Base-by-base conservation (phyloP, 2,888 invertebrate species). In the Pristionchus maxplancki region DNA sequence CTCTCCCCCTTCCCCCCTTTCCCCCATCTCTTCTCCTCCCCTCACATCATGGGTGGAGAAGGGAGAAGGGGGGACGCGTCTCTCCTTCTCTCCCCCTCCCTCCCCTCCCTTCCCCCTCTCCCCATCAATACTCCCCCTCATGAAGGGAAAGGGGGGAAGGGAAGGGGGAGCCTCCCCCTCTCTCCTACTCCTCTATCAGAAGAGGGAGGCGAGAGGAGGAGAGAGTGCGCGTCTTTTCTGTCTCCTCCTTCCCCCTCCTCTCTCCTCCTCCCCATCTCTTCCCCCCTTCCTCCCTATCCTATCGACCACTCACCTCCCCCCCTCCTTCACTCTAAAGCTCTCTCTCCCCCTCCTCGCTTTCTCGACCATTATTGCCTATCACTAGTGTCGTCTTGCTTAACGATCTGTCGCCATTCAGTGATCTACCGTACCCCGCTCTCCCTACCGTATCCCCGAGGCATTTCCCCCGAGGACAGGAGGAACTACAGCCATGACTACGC, bases 311-410 rank as follows among this genome's bases (percentile, higher is more conserved):
- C 78, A 44, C 78, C 78, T 44, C 78, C 44, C 44, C n/a, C 74
- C 78, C 78, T 44, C 44, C 78, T 48, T 48, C 44, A 78, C 78
- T 48, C 78, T 78, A 78, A 78, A 78, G 78, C 78, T 78, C 74
- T 5, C 78, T 20, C 78, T 11, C 64, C 13, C 64, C 31, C 28
- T 64, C 28, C 11, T 31, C 17, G 13, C 37, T 71, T 28, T 28
- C 37, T 78, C 44, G 74, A 44, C 44, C 74, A n/a, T 44, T 44
- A 44, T 44, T 48, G 78, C 78, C 74, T 78, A 78, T 78, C 78
- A 78, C 78, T 28, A 1, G 48, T 44, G 78, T 58, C 58, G n/a
- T n/a, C n/a, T n/a, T n/a, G n/a, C 24, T 28, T 71, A 71, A 48
- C 78, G 48, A 78, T 78, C 58, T 20, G n/a, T 13, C 20, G 20